Evolutionary conservation across 2,113 vertebrate genomes (phyloP).

Genomic region (Isichthys henryi): DNA sequence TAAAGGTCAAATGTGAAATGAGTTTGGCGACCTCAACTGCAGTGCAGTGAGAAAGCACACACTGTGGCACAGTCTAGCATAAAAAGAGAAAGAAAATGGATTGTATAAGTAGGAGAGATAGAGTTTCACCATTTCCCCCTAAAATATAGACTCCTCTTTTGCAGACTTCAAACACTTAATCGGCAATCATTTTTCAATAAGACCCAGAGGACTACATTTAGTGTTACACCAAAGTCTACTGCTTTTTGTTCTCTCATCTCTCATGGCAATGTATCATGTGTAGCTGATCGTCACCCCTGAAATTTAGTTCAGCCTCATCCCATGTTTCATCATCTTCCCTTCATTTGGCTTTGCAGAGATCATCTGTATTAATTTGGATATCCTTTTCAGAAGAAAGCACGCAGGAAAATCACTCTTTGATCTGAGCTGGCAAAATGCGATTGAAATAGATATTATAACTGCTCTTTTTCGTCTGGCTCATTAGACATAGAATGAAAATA

Average conservation of each 20-base stretch:
- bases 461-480: conserved; percentile 59
- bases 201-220: conserved; percentile 66
- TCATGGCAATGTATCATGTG: conserved; percentile 62
- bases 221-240: conserved; percentile 59
- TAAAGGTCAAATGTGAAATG: conserved; percentile 68
- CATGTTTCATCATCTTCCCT: conserved; percentile 25
- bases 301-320: conserved; percentile 35
- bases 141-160: conserved; percentile 59
- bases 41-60: conserved; percentile 57
- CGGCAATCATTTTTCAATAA: conserved; percentile 72
- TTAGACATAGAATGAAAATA: conserved; percentile 47
- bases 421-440: conserved; percentile 60
- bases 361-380: conserved; percentile 60
- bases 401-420: conserved; percentile 63
- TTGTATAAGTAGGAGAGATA: conserved; percentile 68
- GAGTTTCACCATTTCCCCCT: conserved; percentile 57
- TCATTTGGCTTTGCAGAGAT: conserved; percentile 42
- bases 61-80: conserved; percentile 59
- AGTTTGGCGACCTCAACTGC: conserved; percentile 67
- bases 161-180: conserved; percentile 69
- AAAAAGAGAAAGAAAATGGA: conserved; percentile 63
- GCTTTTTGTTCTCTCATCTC: conserved; percentile 64
- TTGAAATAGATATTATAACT: conserved; percentile 66
- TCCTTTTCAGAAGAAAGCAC: conserved; percentile 55
- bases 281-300: conserved; percentile 48